Base-by-base conservation (phyloP, 1,140 invertebrate species). In the Neuroterus valhalla region DNA sequence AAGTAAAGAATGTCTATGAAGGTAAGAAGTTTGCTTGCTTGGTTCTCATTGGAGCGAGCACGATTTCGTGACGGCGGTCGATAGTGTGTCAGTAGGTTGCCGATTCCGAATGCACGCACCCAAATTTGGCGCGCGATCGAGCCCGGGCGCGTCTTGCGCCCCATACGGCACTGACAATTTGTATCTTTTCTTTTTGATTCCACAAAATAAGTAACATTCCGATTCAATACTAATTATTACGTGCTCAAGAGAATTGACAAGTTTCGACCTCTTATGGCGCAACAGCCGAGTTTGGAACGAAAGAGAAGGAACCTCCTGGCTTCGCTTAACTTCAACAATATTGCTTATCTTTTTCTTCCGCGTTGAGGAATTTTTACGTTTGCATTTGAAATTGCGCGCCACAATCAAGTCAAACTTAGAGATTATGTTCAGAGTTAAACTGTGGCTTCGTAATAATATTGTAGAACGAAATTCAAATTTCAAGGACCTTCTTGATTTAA, bases 61-160 rank as follows among this genome's bases (percentile, higher is more conserved):
- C 73, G 72, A 78, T 78, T 82, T 83, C 76, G 75, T 81, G 80
- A 81, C 76, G 82, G 75, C 43, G 76, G 45, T 81, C 72, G 77
- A 85, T 86, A 87, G 86, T 88, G 81, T 88, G 87, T 87, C 85
- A 88, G 81, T 87, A 85, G 87, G 87, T 87, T 87, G 82, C 69
- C 81, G 83, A 88, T 85, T 82, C 69, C 83, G 77, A 82, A 82
- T 72, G 74, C 74, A 79, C 74, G 73, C 79, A 71, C 69, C 85
- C 85, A 83, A 88, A 87, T 87, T 87, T 85, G 85, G 82, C 78
- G 66, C 23, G 71, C 70, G 44, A 69, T 81, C 72, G 75, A 78
- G 80, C 75, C 68, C 78, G 77, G 75, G 78, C 67, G 77, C 62
- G 38, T 67, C 67, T 45, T 38, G 17, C 31, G 52, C 21, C 31